Percentiles rank a stretch among this genome's conserved stretches.
phyloP scores from a whole-genome alignment of 2,797 vertebrate genomes.

The Sphenopsis melanotis region DNA sequence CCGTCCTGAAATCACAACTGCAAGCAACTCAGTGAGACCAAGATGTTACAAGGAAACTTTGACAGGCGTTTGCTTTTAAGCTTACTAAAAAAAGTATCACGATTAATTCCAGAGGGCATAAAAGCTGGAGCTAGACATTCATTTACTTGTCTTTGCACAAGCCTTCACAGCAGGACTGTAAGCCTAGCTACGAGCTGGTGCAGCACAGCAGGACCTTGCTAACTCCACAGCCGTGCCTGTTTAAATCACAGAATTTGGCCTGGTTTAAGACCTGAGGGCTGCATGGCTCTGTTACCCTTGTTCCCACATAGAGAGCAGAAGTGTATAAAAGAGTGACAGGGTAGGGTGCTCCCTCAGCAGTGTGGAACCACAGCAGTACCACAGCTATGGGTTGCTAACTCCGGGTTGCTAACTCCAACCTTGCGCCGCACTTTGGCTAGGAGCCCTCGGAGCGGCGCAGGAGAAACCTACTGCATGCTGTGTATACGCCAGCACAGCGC shows the following conservation, averaged over 20 bases:
- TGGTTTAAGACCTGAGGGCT: neutral
- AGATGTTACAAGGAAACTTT: neutral
- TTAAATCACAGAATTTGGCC: neutral
- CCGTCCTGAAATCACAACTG: neutral
- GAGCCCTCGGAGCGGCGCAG: neutral
- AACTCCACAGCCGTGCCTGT: neutral
- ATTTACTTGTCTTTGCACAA: neutral
- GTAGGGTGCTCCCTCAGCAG: neutral
- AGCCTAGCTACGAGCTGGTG: neutral
- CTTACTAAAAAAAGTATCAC: neutral
- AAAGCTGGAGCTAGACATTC: neutral
- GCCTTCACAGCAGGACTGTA: rapidly evolving
- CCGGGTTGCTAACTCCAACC: neutral
- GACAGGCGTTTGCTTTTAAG: neutral
- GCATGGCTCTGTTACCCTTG: neutral
- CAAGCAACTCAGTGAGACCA: neutral
- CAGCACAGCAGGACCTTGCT: neutral
- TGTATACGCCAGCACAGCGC: neutral
- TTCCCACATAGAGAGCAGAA: neutral
- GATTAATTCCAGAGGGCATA: neutral
- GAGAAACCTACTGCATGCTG: neutral
- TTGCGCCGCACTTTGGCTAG: neutral
- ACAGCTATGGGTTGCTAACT: neutral
- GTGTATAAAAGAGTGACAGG: neutral
- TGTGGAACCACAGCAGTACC: rapidly evolving